Evolutionary conservation across 1,140 invertebrate genomes (phyloP).

Genomic region (Plectrocnemia conspersa): DNA sequence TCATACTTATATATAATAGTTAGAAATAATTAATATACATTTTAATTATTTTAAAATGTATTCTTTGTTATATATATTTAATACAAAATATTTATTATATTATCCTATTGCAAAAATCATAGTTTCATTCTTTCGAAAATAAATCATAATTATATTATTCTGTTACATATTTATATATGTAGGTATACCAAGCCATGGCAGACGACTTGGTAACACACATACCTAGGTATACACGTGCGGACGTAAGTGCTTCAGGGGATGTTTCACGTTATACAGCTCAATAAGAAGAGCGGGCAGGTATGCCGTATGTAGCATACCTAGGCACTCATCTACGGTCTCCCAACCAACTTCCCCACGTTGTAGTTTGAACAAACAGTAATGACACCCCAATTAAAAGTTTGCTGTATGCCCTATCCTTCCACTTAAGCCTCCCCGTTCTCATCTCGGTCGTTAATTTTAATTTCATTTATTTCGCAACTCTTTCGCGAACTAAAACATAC

Average conservation of each 20-base stretch:
- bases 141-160: too few relatives aligned
- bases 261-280: constrained; percentile 1
- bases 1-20: background rate
- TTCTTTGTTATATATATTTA: too few relatives aligned
- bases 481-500: background rate
- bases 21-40: background rate
- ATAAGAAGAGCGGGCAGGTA: background rate
- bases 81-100: too few relatives aligned
- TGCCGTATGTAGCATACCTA: background rate
- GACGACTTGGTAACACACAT: too few relatives aligned
- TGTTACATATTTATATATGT: too few relatives aligned
- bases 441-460: constrained; percentile 16
- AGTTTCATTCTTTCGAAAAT: too few relatives aligned
- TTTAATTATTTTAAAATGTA: background rate
- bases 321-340: too few relatives aligned
- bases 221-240: too few relatives aligned
- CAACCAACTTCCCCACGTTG: constrained; percentile 22
- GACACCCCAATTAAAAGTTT: constrained; percentile 36
- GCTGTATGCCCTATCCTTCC: constrained; percentile 22
- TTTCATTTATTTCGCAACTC: background rate
- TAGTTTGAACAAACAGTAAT: constrained; percentile 36
- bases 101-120: too few relatives aligned
- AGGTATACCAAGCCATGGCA: too few relatives aligned
- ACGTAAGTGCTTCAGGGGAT: too few relatives aligned
- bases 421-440: constrained; percentile 22